phyloP scores from a whole-genome alignment of 2,888 invertebrate genomes.

The Phyllotreta striolata region DNA sequence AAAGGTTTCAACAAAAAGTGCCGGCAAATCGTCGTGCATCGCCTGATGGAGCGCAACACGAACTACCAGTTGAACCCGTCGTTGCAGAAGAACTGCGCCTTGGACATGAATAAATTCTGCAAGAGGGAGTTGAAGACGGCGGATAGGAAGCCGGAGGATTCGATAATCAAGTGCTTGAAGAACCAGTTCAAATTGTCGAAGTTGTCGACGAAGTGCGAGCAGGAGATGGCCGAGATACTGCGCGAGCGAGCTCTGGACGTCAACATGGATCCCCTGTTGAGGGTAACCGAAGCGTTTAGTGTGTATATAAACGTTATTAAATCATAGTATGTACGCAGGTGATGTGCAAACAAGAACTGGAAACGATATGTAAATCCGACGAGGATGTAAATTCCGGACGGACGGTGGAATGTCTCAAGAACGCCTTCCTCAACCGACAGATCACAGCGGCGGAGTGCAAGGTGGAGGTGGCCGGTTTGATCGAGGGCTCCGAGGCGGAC shows the following conservation, averaged over 20 bases:
- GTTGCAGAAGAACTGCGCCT: constrained; percentile 80
- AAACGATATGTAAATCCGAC: constrained; percentile 69
- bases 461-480: constrained; percentile 85
- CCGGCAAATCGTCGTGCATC: constrained; percentile 81
- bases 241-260: constrained; percentile 91
- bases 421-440: constrained; percentile 76
- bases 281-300: constrained; percentile 30
- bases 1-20: constrained; percentile 84
- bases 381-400: constrained; percentile 67
- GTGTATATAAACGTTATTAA: too few relatives aligned
- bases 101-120: constrained; percentile 77
- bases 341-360: constrained; percentile 79
- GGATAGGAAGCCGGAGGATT: constrained; percentile 78
- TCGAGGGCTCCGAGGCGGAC: constrained; percentile 90
- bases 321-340: constrained; percentile 62
- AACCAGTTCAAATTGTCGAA: constrained; percentile 78
- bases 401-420: constrained; percentile 92
- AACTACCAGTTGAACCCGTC: constrained; percentile 91
- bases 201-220: constrained; percentile 78
- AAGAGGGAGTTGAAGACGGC: constrained; percentile 58
- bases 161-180: constrained; percentile 84
- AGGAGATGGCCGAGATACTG: constrained; percentile 82
- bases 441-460: constrained; percentile 80
- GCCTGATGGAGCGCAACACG: constrained; percentile 89
- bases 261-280: constrained; percentile 85